A percentile compares a stretch with the other conserved stretches of the same genome.
Conservation (phyloP, 2,797 vertebrate species). For the Eulemur albifrons region DNA sequence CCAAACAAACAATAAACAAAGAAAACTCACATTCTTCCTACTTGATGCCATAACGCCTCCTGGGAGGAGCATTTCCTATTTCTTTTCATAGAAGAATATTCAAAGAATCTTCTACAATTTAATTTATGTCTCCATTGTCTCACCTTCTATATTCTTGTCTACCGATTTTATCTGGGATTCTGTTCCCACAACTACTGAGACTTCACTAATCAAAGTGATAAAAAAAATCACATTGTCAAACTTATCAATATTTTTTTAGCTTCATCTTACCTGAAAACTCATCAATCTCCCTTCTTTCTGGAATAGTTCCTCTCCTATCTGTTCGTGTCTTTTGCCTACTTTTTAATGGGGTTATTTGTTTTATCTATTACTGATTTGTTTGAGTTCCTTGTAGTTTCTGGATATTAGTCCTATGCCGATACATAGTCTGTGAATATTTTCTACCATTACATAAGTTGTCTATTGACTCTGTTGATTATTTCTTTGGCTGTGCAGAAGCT, state of each 20-base stretch:
- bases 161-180: background rate
- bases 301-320: background rate
- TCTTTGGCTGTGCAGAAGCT: too few species aligned
- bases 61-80: background rate
- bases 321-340: too few species aligned
- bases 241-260: background rate
- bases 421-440: too few species aligned
- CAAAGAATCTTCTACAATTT: background rate
- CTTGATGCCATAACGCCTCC: background rate
- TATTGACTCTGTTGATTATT: too few species aligned
- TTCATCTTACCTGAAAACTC: background rate
- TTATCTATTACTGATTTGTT: too few species aligned
- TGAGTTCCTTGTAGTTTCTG: too few species aligned
- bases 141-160: background rate
- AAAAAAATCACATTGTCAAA: background rate
- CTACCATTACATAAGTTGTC: too few species aligned
- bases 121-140: background rate
- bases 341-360: too few species aligned
- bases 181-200: background rate
- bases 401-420: too few species aligned
- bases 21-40: background rate
- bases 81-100: background rate
- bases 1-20: background rate
- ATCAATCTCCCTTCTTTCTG: background rate
- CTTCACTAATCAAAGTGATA: background rate